Percentiles rank a stretch among this genome's conserved stretches.
Conservation (phyloP, 2,113 vertebrate species). For the Psettodes erumei region DNA sequence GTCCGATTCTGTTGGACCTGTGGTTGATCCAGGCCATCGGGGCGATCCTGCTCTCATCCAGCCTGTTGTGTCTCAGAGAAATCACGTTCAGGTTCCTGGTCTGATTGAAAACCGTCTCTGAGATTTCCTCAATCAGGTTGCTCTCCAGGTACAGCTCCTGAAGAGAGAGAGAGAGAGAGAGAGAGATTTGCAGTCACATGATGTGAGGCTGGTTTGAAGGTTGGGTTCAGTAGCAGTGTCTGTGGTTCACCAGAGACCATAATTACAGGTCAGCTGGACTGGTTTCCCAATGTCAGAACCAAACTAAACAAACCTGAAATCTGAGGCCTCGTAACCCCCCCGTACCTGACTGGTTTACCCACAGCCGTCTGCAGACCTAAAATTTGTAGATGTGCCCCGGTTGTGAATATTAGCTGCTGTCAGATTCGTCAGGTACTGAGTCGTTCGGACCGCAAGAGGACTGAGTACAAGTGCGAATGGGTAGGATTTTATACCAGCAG, state of each 20-base stretch:
- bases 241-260: constrained; percentile 51
- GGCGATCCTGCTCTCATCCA: constrained; percentile 93
- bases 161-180: constrained; percentile 26
- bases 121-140: constrained; percentile 96
- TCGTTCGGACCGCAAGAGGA: too few species aligned
- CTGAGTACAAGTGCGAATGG: neutral
- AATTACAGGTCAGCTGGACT: constrained; percentile 24
- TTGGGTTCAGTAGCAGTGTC: constrained; percentile 27
- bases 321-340: too few species aligned
- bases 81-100: constrained; percentile 89
- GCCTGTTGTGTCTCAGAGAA: constrained; percentile 90
- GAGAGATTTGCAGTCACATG: too few species aligned
- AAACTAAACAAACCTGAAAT: too few species aligned
- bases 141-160: constrained; percentile 95
- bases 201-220: constrained; percentile 18
- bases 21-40: constrained; percentile 95
- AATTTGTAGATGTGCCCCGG: too few species aligned
- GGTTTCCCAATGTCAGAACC: constrained; percentile 53
- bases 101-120: constrained; percentile 90
- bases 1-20: constrained; percentile 80
- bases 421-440: too few species aligned
- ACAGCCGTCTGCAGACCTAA: too few species aligned
- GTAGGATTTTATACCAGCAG: constrained; percentile 84
- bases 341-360: too few species aligned
- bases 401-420: too few species aligned